Percentiles rank a stretch among this genome's conserved stretches.
These are phyloP conservation scores for Carassius gibelio DNA, from an alignment of 2,113 vertebrate genomes.

Conservation along the genomic window DNA sequence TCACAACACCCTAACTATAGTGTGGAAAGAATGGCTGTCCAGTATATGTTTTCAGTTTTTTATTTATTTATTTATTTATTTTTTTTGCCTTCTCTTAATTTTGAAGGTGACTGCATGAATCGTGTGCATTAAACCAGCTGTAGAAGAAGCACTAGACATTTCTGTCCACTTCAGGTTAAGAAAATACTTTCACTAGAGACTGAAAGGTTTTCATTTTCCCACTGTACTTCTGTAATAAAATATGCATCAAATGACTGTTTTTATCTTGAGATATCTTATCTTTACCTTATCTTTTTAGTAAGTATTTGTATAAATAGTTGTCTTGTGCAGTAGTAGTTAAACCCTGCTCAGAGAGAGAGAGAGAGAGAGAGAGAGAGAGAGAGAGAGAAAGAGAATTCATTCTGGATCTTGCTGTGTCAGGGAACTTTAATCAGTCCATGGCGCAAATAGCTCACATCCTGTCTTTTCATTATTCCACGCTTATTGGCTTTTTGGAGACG, in stretches of 20 bases:
- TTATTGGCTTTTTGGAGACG: conserved; percentile 43
- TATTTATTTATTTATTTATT: too few species aligned
- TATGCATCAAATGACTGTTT: neutral
- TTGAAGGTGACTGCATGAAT: conserved; percentile 69
- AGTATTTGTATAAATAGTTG: neutral
- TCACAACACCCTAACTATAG: conserved; percentile 57
- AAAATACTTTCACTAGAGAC: neutral
- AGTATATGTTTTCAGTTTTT: conserved; percentile 47
- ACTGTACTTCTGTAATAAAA: neutral
- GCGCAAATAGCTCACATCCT: conserved; percentile 44
- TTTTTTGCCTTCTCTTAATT: conserved; percentile 60
- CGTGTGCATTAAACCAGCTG: conserved; percentile 51
- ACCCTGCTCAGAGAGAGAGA: neutral
- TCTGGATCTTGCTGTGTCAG: conserved; percentile 48
- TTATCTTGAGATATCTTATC: neutral
- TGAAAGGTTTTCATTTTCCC: neutral
- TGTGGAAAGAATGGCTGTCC: conserved; percentile 54
- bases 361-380: neutral
- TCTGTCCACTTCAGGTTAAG: neutral
- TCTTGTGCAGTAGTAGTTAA: neutral
- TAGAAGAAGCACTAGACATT: conserved; percentile 35
- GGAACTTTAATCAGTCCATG: conserved; percentile 33
- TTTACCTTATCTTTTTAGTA: too few species aligned
- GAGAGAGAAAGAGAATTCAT: neutral
- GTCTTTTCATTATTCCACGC: conserved; percentile 52